phyloP scores from a whole-genome alignment of 2,113 vertebrate genomes.

The Platysternon megacephalum region DNA sequence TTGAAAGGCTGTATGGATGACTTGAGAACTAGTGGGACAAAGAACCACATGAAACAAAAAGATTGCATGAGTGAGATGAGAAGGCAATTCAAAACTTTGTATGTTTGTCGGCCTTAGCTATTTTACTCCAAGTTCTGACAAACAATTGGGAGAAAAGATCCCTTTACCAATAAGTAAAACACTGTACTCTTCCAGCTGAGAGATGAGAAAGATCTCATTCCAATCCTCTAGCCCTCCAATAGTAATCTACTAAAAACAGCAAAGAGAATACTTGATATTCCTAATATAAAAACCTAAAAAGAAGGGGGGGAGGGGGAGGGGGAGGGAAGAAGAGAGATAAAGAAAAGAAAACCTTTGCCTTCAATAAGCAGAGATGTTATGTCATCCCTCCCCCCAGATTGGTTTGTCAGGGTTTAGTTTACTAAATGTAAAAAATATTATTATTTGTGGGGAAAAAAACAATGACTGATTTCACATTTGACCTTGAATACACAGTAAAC shows the following conservation, averaged over 20 bases:
- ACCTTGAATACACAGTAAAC: rapidly evolving
- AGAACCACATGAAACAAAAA: background rate
- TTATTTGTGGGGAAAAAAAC: background rate
- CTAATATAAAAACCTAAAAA: background rate
- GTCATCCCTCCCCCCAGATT: rapidly evolving
- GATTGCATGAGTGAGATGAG: background rate
- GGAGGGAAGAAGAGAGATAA: background rate
- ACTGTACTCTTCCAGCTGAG: background rate
- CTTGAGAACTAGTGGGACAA: background rate
- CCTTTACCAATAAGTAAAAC: background rate
- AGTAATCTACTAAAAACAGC: background rate
- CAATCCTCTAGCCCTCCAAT: background rate
- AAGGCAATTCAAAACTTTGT: background rate
- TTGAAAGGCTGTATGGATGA: background rate
- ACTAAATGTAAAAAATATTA: background rate
- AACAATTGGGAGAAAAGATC: background rate
- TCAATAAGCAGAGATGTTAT: rapidly evolving
- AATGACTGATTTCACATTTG: rapidly evolving
- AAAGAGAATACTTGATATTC: background rate
- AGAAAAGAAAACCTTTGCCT: background rate
- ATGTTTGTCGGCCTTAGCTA: background rate
- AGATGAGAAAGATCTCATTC: background rate
- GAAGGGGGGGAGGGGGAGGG: background rate
- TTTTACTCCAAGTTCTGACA: background rate
- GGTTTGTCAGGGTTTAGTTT: background rate